phyloP scores from a whole-genome alignment of 1,140 invertebrate species.

The Colletes gigas region DNA sequence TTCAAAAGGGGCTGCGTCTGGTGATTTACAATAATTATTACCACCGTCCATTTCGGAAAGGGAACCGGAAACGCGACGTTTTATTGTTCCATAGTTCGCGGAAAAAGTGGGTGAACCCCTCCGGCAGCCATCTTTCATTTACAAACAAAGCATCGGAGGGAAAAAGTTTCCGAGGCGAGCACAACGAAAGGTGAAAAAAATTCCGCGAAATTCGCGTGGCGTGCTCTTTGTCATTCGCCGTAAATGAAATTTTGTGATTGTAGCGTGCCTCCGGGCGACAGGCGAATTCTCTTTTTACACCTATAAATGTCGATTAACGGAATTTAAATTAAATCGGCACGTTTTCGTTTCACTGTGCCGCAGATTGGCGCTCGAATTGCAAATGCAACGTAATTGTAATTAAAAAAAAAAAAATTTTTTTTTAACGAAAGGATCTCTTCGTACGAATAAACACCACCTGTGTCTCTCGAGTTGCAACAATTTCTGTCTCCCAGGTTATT shows the following conservation, averaged over 20 bases:
- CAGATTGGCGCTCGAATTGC: too few species aligned
- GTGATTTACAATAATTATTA: slow-evolving; percentile 25
- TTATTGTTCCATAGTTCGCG: slow-evolving; percentile 19
- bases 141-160: slow-evolving; percentile 33
- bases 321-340: too few species aligned
- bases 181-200: slow-evolving; percentile 29
- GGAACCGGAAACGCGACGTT: slow-evolving; percentile 25
- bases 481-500: too few species aligned
- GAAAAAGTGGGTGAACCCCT: slow-evolving; percentile 39
- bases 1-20: not conserved
- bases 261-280: not conserved
- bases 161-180: slow-evolving; percentile 38
- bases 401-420: too few species aligned
- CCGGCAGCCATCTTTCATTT: slow-evolving; percentile 39
- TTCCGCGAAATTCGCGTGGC: not conserved
- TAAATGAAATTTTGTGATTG: slow-evolving; percentile 27
- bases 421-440: too few species aligned
- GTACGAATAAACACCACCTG: too few species aligned
- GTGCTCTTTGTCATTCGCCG: not conserved
- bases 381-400: too few species aligned
- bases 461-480: too few species aligned
- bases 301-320: too few species aligned
- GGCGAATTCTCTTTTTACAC: too few species aligned
- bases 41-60: slow-evolving; percentile 5
- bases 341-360: too few species aligned